Evolutionary conservation across 2,888 invertebrate genomes (phyloP).

Genomic region (Incurvaria masculella): DNA sequence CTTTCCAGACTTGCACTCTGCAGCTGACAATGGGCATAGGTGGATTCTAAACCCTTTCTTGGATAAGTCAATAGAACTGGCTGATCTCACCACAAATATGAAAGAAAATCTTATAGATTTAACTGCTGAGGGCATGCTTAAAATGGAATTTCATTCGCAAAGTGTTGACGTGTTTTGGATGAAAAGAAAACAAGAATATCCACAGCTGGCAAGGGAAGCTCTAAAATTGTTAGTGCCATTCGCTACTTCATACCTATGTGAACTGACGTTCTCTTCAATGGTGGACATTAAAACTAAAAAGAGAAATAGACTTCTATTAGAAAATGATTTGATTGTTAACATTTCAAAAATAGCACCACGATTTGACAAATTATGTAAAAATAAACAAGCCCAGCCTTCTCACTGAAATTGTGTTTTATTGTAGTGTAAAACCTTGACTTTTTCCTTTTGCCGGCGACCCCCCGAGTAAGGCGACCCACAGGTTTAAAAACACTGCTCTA

Average conservation of each 20-base stretch:
- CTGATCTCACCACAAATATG: conserved; percentile 20
- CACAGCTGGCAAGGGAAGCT: conserved; percentile 17
- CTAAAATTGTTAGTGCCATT: conserved; percentile 19
- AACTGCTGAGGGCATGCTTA: conserved; percentile 20
- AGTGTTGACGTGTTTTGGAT: conserved; percentile 20
- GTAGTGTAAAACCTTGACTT: background rate
- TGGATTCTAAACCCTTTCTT: conserved; percentile 21
- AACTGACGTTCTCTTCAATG: conserved; percentile 20
- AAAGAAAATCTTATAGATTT: conserved; percentile 20
- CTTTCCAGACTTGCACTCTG: conserved; percentile 18
- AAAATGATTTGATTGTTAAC: conserved; percentile 17
- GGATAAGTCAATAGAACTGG: conserved; percentile 19
- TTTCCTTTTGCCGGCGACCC: background rate
- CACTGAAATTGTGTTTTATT: conserved; percentile 3
- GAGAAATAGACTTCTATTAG: conserved; percentile 20
- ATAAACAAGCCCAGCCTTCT: conserved; percentile 2
- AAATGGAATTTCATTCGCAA: conserved; percentile 19
- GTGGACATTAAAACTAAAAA: conserved; percentile 21
- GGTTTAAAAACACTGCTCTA: conserved; percentile 3
- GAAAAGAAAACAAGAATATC: conserved; percentile 21
- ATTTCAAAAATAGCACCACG: conserved; percentile 1
- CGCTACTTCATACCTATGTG: conserved; percentile 17
- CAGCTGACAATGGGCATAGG: conserved; percentile 20
- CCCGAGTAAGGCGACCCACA: background rate
- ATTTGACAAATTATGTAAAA: conserved; percentile 1